Conservation (phyloP, 1,140 invertebrate genomes). For the Drosophila guanche region DNA sequence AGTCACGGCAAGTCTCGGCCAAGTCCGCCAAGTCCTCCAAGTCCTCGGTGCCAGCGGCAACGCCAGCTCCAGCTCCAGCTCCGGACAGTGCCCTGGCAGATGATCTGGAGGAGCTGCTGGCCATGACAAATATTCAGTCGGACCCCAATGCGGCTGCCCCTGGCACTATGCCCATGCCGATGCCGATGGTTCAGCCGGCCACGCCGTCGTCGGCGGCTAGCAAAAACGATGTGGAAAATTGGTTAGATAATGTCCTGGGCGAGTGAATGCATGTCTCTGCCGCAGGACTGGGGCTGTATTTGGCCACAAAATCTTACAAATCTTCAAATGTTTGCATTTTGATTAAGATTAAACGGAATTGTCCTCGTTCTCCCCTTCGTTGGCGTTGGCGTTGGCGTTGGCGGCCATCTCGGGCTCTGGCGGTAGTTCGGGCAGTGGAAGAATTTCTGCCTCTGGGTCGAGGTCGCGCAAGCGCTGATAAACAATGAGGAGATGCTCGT, state of each 20-base stretch:
- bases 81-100: conserved; percentile 1
- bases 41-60: not conserved
- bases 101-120: conserved; percentile 74
- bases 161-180: conserved; percentile 12
- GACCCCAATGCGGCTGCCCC: not conserved
- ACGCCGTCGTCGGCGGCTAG: conserved; percentile 48
- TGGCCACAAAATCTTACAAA: too few species aligned
- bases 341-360: too few species aligned
- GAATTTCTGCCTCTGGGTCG: too few species aligned
- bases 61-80: not conserved
- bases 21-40: conserved; percentile 32
- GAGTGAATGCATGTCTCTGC: conserved; percentile 37
- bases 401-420: too few species aligned
- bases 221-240: conserved; percentile 78
- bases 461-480: conserved; percentile 11
- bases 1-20: conserved; percentile 41
- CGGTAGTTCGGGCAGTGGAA: too few species aligned
- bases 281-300: too few species aligned
- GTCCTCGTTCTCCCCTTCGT: too few species aligned
- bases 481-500: conserved; percentile 11
- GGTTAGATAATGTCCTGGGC: conserved; percentile 77
- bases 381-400: too few species aligned
- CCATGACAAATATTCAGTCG: conserved; percentile 53
- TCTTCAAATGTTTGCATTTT: too few species aligned
- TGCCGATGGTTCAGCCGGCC: conserved; percentile 45